Evolutionary conservation across 2,113 vertebrate species (phyloP).

Genomic region (Galeopterus variegatus): DNA sequence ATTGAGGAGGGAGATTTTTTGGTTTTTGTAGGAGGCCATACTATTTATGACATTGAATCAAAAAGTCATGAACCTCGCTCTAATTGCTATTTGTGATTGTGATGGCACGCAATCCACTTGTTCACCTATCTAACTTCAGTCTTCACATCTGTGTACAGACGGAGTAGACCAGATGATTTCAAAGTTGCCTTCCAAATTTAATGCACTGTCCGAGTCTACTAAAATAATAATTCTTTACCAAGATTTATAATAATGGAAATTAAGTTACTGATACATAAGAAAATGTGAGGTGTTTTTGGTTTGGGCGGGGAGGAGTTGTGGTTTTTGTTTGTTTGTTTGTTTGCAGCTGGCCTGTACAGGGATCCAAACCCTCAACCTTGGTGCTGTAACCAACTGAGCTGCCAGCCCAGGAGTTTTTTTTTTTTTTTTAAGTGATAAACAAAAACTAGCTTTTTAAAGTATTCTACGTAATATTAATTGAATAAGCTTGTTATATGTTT

Average conservation of each 20-base stretch:
- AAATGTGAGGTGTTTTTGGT: not conserved
- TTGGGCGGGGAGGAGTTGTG: no score
- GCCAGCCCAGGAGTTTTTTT: no score
- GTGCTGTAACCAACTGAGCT: no score
- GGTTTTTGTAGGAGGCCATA: not conserved
- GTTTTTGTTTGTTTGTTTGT: no score
- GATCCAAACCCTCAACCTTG: no score
- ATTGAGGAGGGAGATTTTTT: not conserved
- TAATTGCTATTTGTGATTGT: not conserved
- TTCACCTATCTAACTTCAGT: not conserved
- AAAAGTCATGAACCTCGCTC: not conserved
- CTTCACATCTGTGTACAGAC: not conserved
- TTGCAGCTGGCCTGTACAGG: no score
- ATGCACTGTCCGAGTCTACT: not conserved
- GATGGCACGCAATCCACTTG: not conserved
- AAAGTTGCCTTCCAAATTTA: constrained; percentile 31
- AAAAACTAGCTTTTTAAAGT: constrained; percentile 56
- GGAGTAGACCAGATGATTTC: not conserved
- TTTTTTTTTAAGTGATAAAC: not conserved
- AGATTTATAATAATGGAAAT: constrained; percentile 20
- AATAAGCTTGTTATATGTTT: not conserved
- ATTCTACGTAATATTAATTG: constrained; percentile 16
- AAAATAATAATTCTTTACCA: constrained; percentile 47
- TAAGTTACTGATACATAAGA: constrained; percentile 26
- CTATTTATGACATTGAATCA: constrained; percentile 10